Evolutionary conservation across 2,113 vertebrate genomes (phyloP), one percentile per base, ranked within the genome.

Genomic region (Corythaixoides concolor): DNA sequence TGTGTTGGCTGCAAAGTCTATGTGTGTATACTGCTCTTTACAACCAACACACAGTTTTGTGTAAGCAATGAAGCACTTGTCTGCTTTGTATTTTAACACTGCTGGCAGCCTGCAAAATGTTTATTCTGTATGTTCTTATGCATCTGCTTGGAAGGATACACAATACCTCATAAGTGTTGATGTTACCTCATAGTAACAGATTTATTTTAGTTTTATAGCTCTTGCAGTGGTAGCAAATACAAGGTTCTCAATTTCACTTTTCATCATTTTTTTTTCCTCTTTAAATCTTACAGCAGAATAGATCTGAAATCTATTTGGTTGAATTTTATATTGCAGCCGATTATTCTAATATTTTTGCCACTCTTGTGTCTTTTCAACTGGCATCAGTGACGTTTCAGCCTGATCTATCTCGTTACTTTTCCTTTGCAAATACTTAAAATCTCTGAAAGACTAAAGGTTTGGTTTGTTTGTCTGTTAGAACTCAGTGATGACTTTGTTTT

Each of bases 1-100:
- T 88, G 90, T 89, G 70, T 89, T 95, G 91, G 80, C 91, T 95
- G 80, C 69, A 68, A 23, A 35, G 58, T 52, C 15, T 39, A 7
- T 53, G 28, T 93, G 64, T 77, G 72, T 89, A n/a, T 67, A 14
- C 24, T 93, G 13, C 55, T 83, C 59, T 76, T 85, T 75, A 33
- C 63, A 90, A 58, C 24, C 72, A 87, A 33, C 23, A 50, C n/a
- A 56, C 37, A 81, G 76, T 81, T 95, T 72, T 94, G 91, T 93
- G 91, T 92, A 75, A 78, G 94, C 60, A 95, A 70, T 77, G 80
- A 89, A 52, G n/a, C 56, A 41, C 70, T 96, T 88, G 41, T 69
- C 63, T 93, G 41, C 30, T 84, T 85, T 56, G 84, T 94, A 53
- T 85, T 87, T 88, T 59, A 72, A 43, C 14, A 33, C 56, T 90